phyloP scores from a whole-genome alignment of 2,797 vertebrate species.

The Geotrypetes seraphini region DNA sequence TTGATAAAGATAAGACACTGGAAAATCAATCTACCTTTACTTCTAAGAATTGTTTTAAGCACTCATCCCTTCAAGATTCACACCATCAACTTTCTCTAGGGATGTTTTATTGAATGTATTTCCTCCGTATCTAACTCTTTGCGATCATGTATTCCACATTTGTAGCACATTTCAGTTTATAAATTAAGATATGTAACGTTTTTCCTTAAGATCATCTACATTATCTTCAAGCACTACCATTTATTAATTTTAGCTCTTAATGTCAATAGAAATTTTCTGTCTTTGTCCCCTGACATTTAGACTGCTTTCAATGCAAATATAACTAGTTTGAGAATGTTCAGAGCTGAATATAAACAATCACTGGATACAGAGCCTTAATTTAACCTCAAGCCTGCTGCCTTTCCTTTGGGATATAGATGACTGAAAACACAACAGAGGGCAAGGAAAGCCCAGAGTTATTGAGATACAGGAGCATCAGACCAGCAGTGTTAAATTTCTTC shows the following conservation, averaged over 20 bases:
- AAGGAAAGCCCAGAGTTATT: slow-evolving; percentile 45
- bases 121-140: too few relatives aligned
- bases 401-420: slow-evolving; percentile 40
- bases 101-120: too few relatives aligned
- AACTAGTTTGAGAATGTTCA: slow-evolving; percentile 33
- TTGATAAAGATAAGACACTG: too few relatives aligned
- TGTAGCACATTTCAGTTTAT: slow-evolving; percentile 11
- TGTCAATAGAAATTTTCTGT: slow-evolving; percentile 15
- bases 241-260: slow-evolving; percentile 17
- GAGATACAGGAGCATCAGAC: slow-evolving; percentile 34
- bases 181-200: slow-evolving; percentile 19
- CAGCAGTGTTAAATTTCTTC: slow-evolving; percentile 26
- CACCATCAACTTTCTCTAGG: too few relatives aligned
- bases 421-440: slow-evolving; percentile 38
- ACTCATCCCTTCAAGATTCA: too few relatives aligned
- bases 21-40: too few relatives aligned
- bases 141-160: too few relatives aligned
- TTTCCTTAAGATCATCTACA: slow-evolving; percentile 23
- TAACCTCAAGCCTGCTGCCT: slow-evolving; percentile 44
- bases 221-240: slow-evolving; percentile 13
- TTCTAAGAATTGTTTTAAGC: too few relatives aligned
- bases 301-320: slow-evolving; percentile 34
- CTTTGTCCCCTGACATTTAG: slow-evolving; percentile 22
- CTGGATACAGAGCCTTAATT: slow-evolving; percentile 49
- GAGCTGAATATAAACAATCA: slow-evolving; percentile 45